phyloP scores from a whole-genome alignment of 2,797 vertebrate genomes.

The Scomberomorus guttatus region DNA sequence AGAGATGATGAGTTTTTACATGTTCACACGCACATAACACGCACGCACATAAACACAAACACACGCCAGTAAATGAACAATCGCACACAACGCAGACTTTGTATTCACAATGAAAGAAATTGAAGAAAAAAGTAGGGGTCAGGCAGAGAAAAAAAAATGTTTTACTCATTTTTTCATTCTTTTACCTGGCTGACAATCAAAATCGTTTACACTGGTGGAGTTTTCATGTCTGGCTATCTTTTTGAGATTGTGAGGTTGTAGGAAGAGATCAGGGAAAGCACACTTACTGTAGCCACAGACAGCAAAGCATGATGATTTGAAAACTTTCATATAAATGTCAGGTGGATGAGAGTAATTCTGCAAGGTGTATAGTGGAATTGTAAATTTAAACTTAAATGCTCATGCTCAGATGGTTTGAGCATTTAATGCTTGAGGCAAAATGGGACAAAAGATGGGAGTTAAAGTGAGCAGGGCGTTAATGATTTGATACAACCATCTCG shows the following conservation, averaged over 20 bases:
- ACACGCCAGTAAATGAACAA: conserved; percentile 11
- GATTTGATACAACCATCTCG: conserved; percentile 36
- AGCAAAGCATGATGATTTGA: background rate
- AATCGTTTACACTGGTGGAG: too few species aligned
- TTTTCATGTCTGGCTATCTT: conserved; percentile 8
- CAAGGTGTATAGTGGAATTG: conserved; percentile 8
- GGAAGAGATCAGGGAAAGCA: background rate
- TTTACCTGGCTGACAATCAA: conserved; percentile 4
- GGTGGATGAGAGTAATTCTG: background rate
- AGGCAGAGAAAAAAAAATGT: too few species aligned
- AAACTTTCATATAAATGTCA: conserved; percentile 16
- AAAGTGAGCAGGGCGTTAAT: conserved; percentile 16
- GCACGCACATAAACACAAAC: conserved; percentile 12
- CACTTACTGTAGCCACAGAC: background rate
- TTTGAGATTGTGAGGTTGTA: background rate
- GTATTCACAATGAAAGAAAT: conserved; percentile 6
- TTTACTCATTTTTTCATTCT: background rate
- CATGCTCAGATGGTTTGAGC: background rate
- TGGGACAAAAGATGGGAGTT: background rate
- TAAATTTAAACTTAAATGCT: conserved; percentile 15
- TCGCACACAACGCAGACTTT: background rate
- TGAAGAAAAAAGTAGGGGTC: conserved; percentile 9
- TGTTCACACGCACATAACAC: background rate
- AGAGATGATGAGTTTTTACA: conserved; percentile 60
- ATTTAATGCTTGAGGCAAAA: conserved; percentile 26